Conservation (phyloP, 2,113 vertebrate species). For the Cynocephalus volans region DNA sequence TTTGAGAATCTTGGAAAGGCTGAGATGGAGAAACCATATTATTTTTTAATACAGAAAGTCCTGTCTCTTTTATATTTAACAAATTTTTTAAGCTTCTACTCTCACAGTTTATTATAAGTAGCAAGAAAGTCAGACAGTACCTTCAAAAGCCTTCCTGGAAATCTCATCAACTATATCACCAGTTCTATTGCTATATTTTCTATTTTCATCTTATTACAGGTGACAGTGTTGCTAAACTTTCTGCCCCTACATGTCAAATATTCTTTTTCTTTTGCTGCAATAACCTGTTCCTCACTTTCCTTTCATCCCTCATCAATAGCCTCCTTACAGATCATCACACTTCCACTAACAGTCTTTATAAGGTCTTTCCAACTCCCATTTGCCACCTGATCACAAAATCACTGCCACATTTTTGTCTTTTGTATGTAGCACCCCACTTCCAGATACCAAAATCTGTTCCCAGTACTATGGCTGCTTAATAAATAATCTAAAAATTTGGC, state of each 20-base stretch:
- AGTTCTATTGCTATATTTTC: not conserved
- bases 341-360: too few relatives aligned
- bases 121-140: not conserved
- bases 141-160: not conserved
- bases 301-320: too few relatives aligned
- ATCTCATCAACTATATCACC: not conserved
- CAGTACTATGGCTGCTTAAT: not conserved
- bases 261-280: not conserved
- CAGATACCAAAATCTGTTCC: not conserved
- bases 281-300: not conserved
- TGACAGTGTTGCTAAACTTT: not conserved
- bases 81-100: not conserved
- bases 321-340: not conserved
- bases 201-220: not conserved
- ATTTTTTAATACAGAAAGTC: not conserved
- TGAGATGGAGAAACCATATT: not conserved
- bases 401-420: not conserved
- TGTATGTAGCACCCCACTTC: not conserved
- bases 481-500: not conserved
- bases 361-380: not conserved
- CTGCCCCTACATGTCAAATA: fast-evolving
- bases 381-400: not conserved
- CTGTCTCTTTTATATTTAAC: not conserved
- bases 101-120: not conserved
- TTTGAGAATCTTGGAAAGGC: not conserved